Conservation (phyloP, 64 coral and sea anemone genomes). For the Hydrozoanthus tunicans region DNA sequence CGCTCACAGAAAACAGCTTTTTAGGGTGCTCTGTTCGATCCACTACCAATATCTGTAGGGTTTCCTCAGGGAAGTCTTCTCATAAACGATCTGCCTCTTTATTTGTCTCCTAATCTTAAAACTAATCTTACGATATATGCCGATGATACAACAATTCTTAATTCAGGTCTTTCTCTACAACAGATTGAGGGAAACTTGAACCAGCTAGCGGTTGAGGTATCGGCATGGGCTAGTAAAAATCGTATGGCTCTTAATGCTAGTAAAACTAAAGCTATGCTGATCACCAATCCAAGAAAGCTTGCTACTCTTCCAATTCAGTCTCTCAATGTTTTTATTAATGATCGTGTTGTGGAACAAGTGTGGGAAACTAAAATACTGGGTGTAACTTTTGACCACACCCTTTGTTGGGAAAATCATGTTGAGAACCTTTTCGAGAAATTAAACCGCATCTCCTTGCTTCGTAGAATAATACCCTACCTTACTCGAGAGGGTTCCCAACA, state of each 20-base stretch:
- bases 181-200: conserved; percentile 7
- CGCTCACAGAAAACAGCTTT: conserved; percentile 33
- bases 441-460: too few relatives aligned
- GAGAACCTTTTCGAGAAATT: too few relatives aligned
- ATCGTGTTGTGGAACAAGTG: background rate
- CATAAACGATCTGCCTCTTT: conserved; percentile 5
- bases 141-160: conserved; percentile 8
- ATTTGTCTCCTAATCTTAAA: background rate
- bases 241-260: background rate
- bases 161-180: background rate
- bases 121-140: conserved; percentile 23
- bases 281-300: background rate
- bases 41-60: conserved; percentile 5
- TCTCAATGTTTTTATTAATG: background rate
- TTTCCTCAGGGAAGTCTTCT: background rate
- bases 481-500: too few relatives aligned
- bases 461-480: too few relatives aligned
- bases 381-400: background rate
- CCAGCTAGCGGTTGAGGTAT: background rate
- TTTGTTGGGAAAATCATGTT: background rate
- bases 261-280: background rate
- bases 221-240: conserved; percentile 23
- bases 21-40: background rate
- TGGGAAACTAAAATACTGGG: too few relatives aligned
- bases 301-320: background rate